These are phyloP conservation scores for Agrotis segetum DNA, from an alignment of 2,888 invertebrate species.

Conservation along the genomic window DNA sequence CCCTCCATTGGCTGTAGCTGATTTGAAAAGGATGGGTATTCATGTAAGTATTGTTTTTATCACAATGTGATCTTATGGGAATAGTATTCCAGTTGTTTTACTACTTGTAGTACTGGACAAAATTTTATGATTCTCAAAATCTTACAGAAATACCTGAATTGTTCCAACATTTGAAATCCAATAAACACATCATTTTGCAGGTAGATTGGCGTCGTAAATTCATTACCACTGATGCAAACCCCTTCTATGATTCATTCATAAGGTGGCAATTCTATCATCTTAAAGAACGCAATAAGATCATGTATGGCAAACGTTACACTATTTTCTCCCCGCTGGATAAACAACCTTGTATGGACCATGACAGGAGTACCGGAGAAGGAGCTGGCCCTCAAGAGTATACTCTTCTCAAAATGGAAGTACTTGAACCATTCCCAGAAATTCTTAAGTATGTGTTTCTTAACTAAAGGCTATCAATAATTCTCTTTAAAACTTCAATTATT, in stretches of 20 bases:
- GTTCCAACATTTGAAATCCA: neutral
- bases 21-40: conserved; percentile 97
- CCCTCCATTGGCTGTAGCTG: conserved; percentile 96
- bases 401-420: conserved; percentile 97
- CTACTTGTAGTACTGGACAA: neutral
- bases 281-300: conserved; percentile 96
- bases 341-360: conserved; percentile 99
- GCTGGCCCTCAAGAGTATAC: conserved; percentile 99
- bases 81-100: neutral
- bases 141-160: neutral
- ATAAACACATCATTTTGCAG: conserved; percentile 83
- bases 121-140: neutral
- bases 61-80: neutral
- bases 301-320: conserved; percentile 99
- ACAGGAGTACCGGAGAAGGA: conserved; percentile 98
- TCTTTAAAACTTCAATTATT: too few relatives aligned
- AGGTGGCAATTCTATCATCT: conserved; percentile 98
- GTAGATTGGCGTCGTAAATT: conserved; percentile 99
- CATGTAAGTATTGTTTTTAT: conserved; percentile 92
- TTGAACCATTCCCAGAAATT: conserved; percentile 93
- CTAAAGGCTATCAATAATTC: too few relatives aligned
- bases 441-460: conserved; percentile 90
- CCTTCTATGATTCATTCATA: conserved; percentile 99
- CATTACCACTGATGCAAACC: conserved; percentile 99
- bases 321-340: conserved; percentile 99